Percentiles rank a stretch among this genome's conserved stretches.
Conservation (phyloP, 1,140 invertebrate species). For the Caerostris extrusa region DNA sequence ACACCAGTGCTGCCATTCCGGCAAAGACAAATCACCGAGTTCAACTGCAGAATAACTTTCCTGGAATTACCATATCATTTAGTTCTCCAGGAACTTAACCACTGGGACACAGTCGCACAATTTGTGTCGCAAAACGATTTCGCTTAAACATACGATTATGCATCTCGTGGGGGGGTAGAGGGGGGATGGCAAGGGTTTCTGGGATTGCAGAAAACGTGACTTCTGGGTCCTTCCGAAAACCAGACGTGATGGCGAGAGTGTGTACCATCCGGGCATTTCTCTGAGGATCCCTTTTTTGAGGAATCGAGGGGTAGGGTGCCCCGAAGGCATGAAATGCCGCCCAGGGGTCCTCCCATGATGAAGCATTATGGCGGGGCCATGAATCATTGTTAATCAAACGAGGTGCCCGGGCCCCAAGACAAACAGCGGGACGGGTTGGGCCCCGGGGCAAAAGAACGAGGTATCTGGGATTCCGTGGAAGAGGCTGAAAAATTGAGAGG, state of each 20-base stretch:
- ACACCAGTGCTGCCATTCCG: background rate
- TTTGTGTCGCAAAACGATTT: slow-evolving; percentile 38
- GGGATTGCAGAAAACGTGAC: slow-evolving; percentile 42
- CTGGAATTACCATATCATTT: background rate
- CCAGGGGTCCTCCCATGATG: slow-evolving; percentile 57
- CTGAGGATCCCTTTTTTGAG: slow-evolving; percentile 24
- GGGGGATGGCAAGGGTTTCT: background rate
- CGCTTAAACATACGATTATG: slow-evolving; percentile 39
- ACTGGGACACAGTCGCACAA: background rate
- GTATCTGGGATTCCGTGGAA: slow-evolving; percentile 53
- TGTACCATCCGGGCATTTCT: background rate
- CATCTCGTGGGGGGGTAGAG: background rate
- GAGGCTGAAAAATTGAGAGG: slow-evolving; percentile 25
- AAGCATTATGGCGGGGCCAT: slow-evolving; percentile 66
- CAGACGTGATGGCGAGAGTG: background rate
- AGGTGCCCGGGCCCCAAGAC: slow-evolving; percentile 62
- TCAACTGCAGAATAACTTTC: background rate
- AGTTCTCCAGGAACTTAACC: background rate
- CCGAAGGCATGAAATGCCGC: slow-evolving; percentile 49
- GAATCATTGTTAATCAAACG: slow-evolving; percentile 76
- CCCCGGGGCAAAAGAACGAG: slow-evolving; percentile 34
- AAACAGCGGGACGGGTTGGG: slow-evolving; percentile 43
- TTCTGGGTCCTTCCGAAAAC: background rate
- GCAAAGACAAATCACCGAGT: background rate
- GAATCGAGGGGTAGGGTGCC: background rate